phyloP scores from a whole-genome alignment of 2,888 invertebrate species.

The Thereva nobilitata region DNA sequence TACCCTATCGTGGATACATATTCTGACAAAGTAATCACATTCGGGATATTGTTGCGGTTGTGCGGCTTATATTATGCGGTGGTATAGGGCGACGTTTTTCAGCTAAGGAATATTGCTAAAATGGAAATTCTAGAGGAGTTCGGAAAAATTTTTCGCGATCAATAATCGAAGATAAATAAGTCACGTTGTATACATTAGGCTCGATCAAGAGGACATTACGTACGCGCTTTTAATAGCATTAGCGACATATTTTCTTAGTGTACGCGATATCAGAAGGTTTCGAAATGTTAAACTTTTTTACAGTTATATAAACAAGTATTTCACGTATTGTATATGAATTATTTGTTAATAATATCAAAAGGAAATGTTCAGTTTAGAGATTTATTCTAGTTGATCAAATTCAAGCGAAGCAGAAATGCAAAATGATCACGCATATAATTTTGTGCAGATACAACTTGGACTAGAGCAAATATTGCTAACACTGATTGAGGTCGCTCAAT shows the following conservation, averaged over 20 bases:
- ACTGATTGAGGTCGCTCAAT: no score
- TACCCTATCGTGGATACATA: neutral
- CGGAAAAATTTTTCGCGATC: conserved; percentile 36
- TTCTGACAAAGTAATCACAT: conserved; percentile 20
- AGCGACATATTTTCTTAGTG: conserved; percentile 13
- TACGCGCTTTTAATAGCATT: conserved; percentile 29
- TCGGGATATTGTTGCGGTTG: conserved; percentile 19
- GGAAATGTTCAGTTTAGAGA: no score
- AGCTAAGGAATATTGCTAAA: conserved; percentile 11
- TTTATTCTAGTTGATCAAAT: no score
- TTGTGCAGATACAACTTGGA: no score
- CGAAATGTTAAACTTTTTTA: no score
- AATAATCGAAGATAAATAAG: conserved; percentile 44
- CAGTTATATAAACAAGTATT: no score
- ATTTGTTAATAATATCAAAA: no score
- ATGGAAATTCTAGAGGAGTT: neutral
- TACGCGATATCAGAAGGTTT: no score
- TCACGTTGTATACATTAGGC: conserved; percentile 42
- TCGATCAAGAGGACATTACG: conserved; percentile 28
- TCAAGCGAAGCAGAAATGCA: no score
- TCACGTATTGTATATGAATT: no score
- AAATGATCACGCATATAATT: no score
- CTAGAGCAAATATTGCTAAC: no score
- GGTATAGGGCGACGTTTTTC: conserved; percentile 3
- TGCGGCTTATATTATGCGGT: neutral